Evolutionary conservation across 1,140 invertebrate species (phyloP), one percentile per base, ranked within the genome.

Genomic region (Aethina tumida): DNA sequence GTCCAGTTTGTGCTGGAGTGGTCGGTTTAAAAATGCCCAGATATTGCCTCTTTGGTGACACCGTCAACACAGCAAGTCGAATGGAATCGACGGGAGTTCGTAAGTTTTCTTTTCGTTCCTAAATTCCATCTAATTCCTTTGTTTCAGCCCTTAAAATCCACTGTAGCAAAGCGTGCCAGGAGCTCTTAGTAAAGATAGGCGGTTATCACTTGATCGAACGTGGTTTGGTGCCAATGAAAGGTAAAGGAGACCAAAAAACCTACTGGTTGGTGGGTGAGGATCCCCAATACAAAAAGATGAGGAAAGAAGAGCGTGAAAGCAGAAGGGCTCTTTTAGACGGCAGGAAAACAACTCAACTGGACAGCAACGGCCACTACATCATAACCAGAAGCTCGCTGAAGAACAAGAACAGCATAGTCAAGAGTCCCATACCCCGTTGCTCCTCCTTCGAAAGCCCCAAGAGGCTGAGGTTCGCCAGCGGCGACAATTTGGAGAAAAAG

Each of bases 31-130:
- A 88, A 60, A 92, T 92, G 87, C 89, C 89, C 0, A 67, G 87
- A 30, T 94, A 91, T 56, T 92, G 88, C 59, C 63, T 94, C 1
- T 89, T 89, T 55, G 88, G 88, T 0, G 88, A 93, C 50, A 91
- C 88, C 0, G 87, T 96, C 4, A 96, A 96, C 60, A 94, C 88
- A 0, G 87, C 91, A 0, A 90, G 84, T 14, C 70, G 91, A 31
- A 94, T 96, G 90, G 91, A 95, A 66, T 93, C 89, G 0, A 90
- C 82, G 20, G 87, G 88, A 19, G 71, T 75, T 45, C 69, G 77
- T 81, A 53, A 69, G 64, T 60, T 39, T 12, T 1, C 12, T 8
- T 9, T 9, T n/a, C n/a, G n/a, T n/a, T n/a, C n/a, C 24, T 9
- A 36, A 4, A 25, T 4, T 21, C 18, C 17, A 21, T 16, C 5